Base-by-base conservation (phyloP, 2,888 invertebrate genomes). In the Agrypnus murinus region DNA sequence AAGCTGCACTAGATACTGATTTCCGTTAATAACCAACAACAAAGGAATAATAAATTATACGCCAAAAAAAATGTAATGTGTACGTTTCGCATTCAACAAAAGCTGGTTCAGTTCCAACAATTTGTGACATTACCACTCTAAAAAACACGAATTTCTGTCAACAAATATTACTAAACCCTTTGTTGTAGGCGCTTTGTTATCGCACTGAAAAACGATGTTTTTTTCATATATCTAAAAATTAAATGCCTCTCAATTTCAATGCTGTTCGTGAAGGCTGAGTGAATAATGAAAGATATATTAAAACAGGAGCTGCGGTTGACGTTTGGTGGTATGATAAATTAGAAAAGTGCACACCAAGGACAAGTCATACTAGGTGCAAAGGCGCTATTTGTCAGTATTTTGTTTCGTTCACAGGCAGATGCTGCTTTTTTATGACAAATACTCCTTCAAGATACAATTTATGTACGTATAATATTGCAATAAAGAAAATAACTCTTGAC, bases 271-370 rank as follows among this genome's bases (percentile, higher is more conserved):
- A 64, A 32, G 36, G 38, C 15, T 36, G 65, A 63, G 19, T 65
- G 58, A 65, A 58, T 65, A 65, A 58, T 65, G 65, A 65, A 36
- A 15, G 65, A 55, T 55, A 65, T 58, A 55, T 65, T 65, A 57
- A 36, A 65, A 65, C 58, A 58, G 57, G 45, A 45, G 38, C 65
- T 65, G 65, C 46, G 55, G 65, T 58, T 63, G 55, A 55, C 55
- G 17, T 32, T 10, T n/a, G 1, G 46, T 36, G 65, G 45, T 46
- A 48, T 65, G 58, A 65, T 65, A 58, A 65, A 65, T 65, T 46
- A 32, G 19, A 31, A 58, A 65, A 65, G 48, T 65, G 55, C 48
- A 65, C 36, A 31, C 55, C 10, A 17, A 36, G 25, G 45, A 45
- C 10, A 32, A 65, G 64, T 55, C 58, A 38, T 19, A 36, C 43